Evolutionary conservation across 2,797 vertebrate species (phyloP).

Genomic region (Crenuchus spilurus): DNA sequence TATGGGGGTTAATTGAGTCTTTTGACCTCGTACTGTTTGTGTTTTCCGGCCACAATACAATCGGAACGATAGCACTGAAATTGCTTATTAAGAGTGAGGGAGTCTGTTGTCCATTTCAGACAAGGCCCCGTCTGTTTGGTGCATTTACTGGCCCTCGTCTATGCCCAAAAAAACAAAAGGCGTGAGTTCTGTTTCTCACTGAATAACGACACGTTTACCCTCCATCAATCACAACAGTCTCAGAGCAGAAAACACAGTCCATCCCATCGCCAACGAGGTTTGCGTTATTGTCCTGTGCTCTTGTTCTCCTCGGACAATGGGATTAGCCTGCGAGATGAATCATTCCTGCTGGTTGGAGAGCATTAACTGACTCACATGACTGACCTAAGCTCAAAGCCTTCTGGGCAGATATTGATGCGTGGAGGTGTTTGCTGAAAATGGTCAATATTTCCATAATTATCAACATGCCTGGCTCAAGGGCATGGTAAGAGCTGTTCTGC

Average conservation of each 20-base stretch:
- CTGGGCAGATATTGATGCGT: constrained; percentile 72
- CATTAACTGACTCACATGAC: constrained; percentile 72
- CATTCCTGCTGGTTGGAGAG: constrained; percentile 76
- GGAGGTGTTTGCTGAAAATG: constrained; percentile 61
- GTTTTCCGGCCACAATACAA: constrained; percentile 53
- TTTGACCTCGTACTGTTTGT: constrained; percentile 67
- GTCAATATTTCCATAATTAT: constrained; percentile 60
- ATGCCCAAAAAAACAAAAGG: constrained; percentile 9
- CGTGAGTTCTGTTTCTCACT: constrained; percentile 46
- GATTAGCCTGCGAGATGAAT: constrained; percentile 79
- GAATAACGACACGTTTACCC: constrained; percentile 58
- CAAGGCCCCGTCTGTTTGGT: background rate
- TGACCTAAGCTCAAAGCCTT: constrained; percentile 71
- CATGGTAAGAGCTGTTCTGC: constrained; percentile 61
- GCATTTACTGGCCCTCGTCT: background rate
- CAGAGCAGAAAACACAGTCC: constrained; percentile 71
- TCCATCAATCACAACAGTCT: constrained; percentile 74
- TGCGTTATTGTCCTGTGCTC: constrained; percentile 77
- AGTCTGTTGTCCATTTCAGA: background rate
- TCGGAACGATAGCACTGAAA: constrained; percentile 49
- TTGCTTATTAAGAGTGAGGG: constrained; percentile 32
- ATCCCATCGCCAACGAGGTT: constrained; percentile 73
- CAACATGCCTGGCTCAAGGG: constrained; percentile 56
- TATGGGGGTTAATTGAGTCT: constrained; percentile 77
- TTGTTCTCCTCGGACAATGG: constrained; percentile 69